Evolutionary conservation across 1,140 invertebrate species (phyloP).

Genomic region (Glossosoma conforme): DNA sequence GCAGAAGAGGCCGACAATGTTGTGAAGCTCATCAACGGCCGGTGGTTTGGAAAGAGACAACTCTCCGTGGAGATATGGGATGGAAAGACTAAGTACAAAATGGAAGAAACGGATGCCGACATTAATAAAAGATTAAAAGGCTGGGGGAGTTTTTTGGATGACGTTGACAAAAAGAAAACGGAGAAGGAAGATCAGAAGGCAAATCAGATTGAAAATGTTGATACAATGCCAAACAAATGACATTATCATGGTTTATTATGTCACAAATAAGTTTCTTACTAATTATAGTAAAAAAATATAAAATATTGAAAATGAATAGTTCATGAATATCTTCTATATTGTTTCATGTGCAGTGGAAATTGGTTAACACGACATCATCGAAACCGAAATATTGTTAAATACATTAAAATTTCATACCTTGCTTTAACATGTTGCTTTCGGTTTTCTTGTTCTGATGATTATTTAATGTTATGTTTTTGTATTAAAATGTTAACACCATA

Average conservation of each 20-base stretch:
- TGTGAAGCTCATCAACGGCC: slow-evolving; percentile 79
- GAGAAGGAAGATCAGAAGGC: slow-evolving; percentile 20
- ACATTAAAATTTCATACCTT: too few species aligned
- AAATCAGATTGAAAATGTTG: not conserved
- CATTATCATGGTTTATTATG: too few species aligned
- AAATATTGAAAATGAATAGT: not conserved
- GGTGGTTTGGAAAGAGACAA: slow-evolving; percentile 85
- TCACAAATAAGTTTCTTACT: too few species aligned
- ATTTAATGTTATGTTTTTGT: too few species aligned
- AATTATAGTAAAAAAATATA: not conserved
- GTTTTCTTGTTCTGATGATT: too few species aligned
- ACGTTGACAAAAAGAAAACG: slow-evolving; percentile 40
- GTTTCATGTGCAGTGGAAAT: too few species aligned
- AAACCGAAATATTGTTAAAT: too few species aligned
- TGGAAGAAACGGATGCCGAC: slow-evolving; percentile 88
- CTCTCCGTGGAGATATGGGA: slow-evolving; percentile 90
- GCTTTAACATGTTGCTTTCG: not conserved
- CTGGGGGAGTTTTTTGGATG: slow-evolving; percentile 83
- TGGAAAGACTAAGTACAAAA: slow-evolving; percentile 90
- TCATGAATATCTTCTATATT: too few species aligned
- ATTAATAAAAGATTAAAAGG: slow-evolving; percentile 73
- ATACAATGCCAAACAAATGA: not conserved
- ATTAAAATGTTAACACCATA: too few species aligned
- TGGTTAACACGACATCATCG: too few species aligned
- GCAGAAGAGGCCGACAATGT: slow-evolving; percentile 89